Conservation (phyloP, 2,113 vertebrate species). For the Tupaia chinensis region DNA sequence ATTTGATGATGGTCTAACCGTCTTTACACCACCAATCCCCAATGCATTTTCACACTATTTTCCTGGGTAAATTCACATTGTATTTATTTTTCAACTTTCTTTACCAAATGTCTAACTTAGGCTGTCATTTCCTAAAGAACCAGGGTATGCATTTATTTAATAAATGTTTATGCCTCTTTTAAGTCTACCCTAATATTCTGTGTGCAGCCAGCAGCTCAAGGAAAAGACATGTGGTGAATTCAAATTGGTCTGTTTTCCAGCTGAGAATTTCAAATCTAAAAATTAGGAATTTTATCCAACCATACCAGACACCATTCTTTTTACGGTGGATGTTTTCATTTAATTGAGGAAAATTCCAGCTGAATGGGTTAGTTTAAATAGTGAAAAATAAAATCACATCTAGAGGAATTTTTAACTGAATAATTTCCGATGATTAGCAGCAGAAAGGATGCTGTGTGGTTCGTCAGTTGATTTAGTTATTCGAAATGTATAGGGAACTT, state of each 20-base stretch:
- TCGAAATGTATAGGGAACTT: constrained; percentile 61
- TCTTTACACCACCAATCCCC: neutral
- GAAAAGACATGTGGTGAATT: neutral
- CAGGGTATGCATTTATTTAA: neutral
- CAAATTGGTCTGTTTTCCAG: constrained; percentile 39
- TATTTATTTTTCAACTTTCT: constrained; percentile 50
- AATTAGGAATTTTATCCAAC: constrained; percentile 42
- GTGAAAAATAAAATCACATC: constrained; percentile 62
- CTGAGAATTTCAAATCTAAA: constrained; percentile 45
- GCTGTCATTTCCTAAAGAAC: constrained; percentile 22
- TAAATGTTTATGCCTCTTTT: constrained; percentile 28
- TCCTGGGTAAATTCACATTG: neutral
- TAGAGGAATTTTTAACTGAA: constrained; percentile 52
- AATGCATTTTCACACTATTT: neutral
- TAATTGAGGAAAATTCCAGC: constrained; percentile 15
- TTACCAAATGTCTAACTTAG: constrained; percentile 35
- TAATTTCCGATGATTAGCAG: constrained; percentile 31
- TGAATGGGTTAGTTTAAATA: constrained; percentile 33
- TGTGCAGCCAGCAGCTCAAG: neutral
- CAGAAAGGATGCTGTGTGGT: neutral
- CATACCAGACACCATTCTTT: neutral
- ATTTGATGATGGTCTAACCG: neutral
- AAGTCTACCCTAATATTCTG: neutral
- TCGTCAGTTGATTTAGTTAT: constrained; percentile 61
- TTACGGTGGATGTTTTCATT: neutral